phyloP scores from a whole-genome alignment of 2,888 invertebrate genomes.

The Malachius bipustulatus region DNA sequence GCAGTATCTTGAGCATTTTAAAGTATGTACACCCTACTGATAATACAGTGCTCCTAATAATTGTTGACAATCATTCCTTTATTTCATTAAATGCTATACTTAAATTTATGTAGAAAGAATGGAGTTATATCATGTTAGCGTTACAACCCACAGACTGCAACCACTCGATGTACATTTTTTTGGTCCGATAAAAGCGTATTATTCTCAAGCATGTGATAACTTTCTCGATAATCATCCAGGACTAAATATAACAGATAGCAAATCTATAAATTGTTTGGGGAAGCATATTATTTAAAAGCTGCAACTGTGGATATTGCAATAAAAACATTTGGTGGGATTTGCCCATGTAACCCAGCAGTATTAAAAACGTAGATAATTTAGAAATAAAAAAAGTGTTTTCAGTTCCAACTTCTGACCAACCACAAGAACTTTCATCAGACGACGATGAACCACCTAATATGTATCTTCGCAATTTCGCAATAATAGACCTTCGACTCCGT shows the following conservation, averaged over 20 bases:
- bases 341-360: slow-evolving; percentile 15
- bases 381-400: no score
- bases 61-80: slow-evolving; percentile 11
- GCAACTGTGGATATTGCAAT: slow-evolving; percentile 20
- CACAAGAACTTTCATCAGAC: not conserved
- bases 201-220: slow-evolving; percentile 18
- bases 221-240: slow-evolving; percentile 22
- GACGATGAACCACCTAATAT: slow-evolving; percentile 7
- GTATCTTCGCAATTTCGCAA: no score
- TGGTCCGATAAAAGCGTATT: slow-evolving; percentile 22
- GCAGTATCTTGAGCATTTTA: slow-evolving; percentile 22
- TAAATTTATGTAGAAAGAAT: slow-evolving; percentile 18
- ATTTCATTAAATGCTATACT: slow-evolving; percentile 20
- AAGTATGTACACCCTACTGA: slow-evolving; percentile 17
- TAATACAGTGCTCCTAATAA: slow-evolving; percentile 1
- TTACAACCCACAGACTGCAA: no score
- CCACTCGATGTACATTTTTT: slow-evolving; percentile 23
- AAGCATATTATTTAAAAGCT: slow-evolving; percentile 21
- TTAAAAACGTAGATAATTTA: not conserved
- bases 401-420: no score
- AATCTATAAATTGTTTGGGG: slow-evolving; percentile 20
- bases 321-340: slow-evolving; percentile 22
- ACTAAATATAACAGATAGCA: slow-evolving; percentile 18
- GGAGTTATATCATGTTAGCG: no score
- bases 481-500: no score